Base-by-base conservation (phyloP, 2,113 vertebrate genomes). In the Mustelus asterias region DNA sequence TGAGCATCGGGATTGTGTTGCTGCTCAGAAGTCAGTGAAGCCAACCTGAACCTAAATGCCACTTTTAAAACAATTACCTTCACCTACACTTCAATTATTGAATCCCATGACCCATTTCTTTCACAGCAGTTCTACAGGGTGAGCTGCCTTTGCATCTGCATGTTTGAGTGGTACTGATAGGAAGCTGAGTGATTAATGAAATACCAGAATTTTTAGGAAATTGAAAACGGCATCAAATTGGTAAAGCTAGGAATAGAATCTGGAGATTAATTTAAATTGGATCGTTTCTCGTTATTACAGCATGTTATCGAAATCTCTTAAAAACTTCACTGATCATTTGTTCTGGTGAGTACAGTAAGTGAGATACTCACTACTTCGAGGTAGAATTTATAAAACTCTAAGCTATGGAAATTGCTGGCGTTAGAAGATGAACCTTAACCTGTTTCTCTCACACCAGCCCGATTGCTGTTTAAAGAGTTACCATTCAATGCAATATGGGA, bases 21-120 rank as follows among this genome's bases (percentile, higher is more conserved):
- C 67, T 29, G 11, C 3, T 70, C 44, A 72, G 69, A 72, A 95
- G 86, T 33, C 86, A 89, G 86, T 13, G 86, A 60, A 69, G 41
- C 22, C 93, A 72, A 26, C 16, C 89, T 95, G 67, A 95, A 72
- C 67, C 67, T 48, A 72, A 70, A 72, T 95, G 93, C 67, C 67
- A 94, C 93, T 65, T 37, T 54, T 37, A 93, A 93, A 93, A 67
- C 89, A 65, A 93, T 93, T 93, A 65, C 89, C 89, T 37, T 63
- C 60, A 65, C 89, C 60, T 63, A 65, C 89, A 67, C 58, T 37
- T 37, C n/a, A 41, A 65, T 65, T 26, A 95, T 48, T 70, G 41
- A 54, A 70, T 95, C 44, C 67, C 41, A 72, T 44, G n/a, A 95
- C 67, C 67, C 13, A 24, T 44, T 48, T 72, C 22, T 76, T 18